Evolutionary conservation across 64 coral and sea anemone genomes (phyloP).

Genomic region (Orbicella faveolata): DNA sequence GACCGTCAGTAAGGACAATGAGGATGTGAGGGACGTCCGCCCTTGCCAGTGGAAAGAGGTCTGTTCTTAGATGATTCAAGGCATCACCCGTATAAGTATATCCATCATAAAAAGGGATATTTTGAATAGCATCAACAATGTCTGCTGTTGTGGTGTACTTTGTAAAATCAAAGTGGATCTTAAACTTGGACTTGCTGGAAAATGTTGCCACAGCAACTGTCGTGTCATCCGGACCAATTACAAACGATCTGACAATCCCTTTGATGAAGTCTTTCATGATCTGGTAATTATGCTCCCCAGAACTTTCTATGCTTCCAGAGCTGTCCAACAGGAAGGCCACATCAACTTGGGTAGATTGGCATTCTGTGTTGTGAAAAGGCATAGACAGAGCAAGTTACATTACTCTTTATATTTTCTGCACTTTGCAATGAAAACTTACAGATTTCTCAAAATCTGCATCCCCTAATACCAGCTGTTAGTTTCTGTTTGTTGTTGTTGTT

Average conservation of each 20-base stretch:
- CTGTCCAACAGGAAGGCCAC: constrained; percentile 60
- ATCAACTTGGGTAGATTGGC: constrained; percentile 7
- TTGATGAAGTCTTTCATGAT: constrained; percentile 60
- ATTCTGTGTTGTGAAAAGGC: background rate
- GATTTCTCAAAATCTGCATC: too few species aligned
- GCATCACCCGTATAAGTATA: constrained; percentile 53
- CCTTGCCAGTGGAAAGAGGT: constrained; percentile 24
- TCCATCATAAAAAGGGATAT: constrained; percentile 15
- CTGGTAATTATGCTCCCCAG: constrained; percentile 18
- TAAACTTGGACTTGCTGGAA: background rate
- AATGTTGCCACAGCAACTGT: constrained; percentile 42
- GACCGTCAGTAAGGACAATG: constrained; percentile 59
- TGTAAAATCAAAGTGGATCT: constrained; percentile 49
- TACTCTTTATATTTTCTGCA: too few species aligned
- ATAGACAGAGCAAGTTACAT: too few species aligned
- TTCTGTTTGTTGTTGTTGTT: too few species aligned
- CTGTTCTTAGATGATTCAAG: background rate
- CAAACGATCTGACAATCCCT: constrained; percentile 36
- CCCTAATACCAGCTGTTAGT: too few species aligned
- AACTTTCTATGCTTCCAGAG: constrained; percentile 58
- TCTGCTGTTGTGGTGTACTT: constrained; percentile 27
- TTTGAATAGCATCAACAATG: constrained; percentile 30
- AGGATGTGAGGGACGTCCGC: constrained; percentile 41
- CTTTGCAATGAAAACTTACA: too few species aligned
- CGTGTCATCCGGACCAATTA: constrained; percentile 29